Conservation (phyloP, 2,113 vertebrate genomes). For the Accipiter cooperii region DNA sequence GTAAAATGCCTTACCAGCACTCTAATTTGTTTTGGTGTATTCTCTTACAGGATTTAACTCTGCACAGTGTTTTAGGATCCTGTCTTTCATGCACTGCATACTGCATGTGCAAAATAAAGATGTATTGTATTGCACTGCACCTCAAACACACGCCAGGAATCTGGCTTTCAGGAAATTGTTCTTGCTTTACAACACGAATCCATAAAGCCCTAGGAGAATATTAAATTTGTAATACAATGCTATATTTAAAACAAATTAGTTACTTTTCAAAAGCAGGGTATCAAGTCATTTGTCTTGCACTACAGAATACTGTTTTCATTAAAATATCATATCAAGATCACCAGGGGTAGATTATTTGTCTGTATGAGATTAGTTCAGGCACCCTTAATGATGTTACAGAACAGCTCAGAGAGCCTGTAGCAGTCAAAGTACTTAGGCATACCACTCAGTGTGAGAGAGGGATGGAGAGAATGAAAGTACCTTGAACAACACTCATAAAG, state of each 20-base stretch:
- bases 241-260: slow-evolving; percentile 16
- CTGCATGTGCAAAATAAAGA: not conserved
- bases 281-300: not conserved
- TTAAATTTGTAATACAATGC: not conserved
- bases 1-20: not conserved
- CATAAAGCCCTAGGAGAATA: not conserved
- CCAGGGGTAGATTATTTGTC: not conserved
- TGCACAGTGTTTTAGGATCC: not conserved
- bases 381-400: not conserved
- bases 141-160: not conserved
- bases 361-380: not conserved
- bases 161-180: slow-evolving; percentile 16
- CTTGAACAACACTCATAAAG: not conserved
- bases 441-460: not conserved
- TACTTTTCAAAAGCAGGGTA: slow-evolving; percentile 3
- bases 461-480: not conserved
- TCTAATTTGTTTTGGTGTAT: not conserved
- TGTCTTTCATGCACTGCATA: not conserved
- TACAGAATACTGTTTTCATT: not conserved
- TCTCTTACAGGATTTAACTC: not conserved
- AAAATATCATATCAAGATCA: not conserved
- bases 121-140: not conserved
- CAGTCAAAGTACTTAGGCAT: not conserved
- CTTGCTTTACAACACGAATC: slow-evolving; percentile 13
- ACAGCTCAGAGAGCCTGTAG: not conserved